Evolutionary conservation across 2,113 vertebrate genomes (phyloP), one percentile per base, ranked within the genome.

Genomic region (Podarcis muralis): DNA sequence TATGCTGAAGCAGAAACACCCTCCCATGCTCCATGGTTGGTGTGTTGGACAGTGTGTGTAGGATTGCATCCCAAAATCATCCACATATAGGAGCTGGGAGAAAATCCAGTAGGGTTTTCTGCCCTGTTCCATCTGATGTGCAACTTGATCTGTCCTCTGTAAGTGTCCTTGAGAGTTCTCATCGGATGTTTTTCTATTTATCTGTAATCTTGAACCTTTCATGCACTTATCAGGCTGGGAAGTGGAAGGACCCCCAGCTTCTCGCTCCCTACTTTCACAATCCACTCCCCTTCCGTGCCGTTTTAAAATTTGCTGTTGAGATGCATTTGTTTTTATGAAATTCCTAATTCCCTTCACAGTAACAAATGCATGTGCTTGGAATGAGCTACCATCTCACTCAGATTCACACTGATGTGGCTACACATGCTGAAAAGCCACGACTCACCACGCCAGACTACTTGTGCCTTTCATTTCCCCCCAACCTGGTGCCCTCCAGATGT

Each of bases 351-450:
- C 65, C 68, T 15, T 35, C 79, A 0, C 25, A 35, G 35, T 5
- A 81, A 2, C 13, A 43, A 12, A 82, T 16, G 88, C 16, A 7
- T 53, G 48, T 53, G 48, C 48, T 53, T 53, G 0, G 1, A 0
- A 0, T 4, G 0, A 12, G 43, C 53, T 37, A 22, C 25, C 35
- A 65, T 23, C 72, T 87, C 4, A 0, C 1, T 0, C 0, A 1
- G 65, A 57, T 72, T 27, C 69, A 74, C 1, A 86, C 27, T 2
- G 37, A 35, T 65, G 59, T 53, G 77, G 1, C 43, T 22, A 59
- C 25, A 3, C 5, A 8, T 71, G 32, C 0, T 8, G 53, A 32
- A 5, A 85, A 85, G 32, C 22, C n/a, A 16, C 0, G 0, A 35
- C 27, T 65, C 23, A 27, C 30, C 37, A 27, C 9, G 11, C 43